Evolutionary conservation across 2,888 invertebrate genomes (phyloP), one percentile per base, ranked within the genome.

Genomic region (Apamea epomidion): DNA sequence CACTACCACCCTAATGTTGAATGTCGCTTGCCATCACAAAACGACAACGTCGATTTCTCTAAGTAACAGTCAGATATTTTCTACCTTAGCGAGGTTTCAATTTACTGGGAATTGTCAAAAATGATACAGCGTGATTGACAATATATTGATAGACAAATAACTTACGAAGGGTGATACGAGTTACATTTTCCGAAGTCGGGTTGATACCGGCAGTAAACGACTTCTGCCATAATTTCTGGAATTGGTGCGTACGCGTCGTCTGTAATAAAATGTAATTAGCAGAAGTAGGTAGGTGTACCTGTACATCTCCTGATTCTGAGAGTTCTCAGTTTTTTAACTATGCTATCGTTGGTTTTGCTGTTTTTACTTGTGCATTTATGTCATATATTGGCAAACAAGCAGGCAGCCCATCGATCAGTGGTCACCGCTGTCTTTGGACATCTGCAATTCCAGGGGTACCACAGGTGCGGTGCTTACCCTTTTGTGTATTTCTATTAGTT

Each of bases 101-200:
- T 54, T 54, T 18, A 37, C 25, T 18, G 6, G 32, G 0, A n/a
- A 4, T 37, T 72, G 37, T n/a, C 37, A 60, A 37, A 58, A 71
- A 58, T n/a, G 18, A 25, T 71, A 10, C 25, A 71, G 25, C 32
- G 29, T 51, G 14, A 29, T 8, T 70, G 48, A 25, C 16, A 32
- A 25, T 62, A n/a, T 2, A 25, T 72, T n/a, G 4, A 21, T 21
- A 14, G 21, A 16, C 7, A 62, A 48, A 84, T 25, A 25, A 83
- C 90, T 90, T 89, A 92, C 92, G 89, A 89, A 8, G 92, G 95
- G 58, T 92, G 48, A 79, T 96, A 96, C 2, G 86, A 89, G 76
- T 92, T 77, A 84, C 96, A 95, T 3, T 82, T n/a, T 64, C 96
- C 95, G 81, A 95, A 95, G 68, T 94, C 94, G 12, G 93, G 93